Conservation (phyloP, 2,113 vertebrate genomes). For the Nibea coibor region DNA sequence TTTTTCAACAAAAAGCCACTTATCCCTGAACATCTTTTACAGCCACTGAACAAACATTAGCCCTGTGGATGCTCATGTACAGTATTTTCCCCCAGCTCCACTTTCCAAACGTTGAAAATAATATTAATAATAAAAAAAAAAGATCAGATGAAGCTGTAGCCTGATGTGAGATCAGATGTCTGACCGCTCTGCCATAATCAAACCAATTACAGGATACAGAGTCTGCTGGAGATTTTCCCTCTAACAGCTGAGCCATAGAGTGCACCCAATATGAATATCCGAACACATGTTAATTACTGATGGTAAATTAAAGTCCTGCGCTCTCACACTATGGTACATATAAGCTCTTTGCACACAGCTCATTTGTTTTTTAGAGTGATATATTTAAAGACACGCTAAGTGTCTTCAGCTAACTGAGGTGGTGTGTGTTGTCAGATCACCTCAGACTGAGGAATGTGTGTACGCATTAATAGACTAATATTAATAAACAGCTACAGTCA, state of each 20-base stretch:
- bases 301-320: not conserved
- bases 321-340: not conserved
- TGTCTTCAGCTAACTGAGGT: not conserved
- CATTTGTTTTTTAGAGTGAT: not conserved
- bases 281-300: conserved; percentile 19
- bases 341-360: not conserved
- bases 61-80: not conserved
- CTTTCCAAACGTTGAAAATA: not conserved
- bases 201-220: not conserved
- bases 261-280: not conserved
- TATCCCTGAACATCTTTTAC: not conserved
- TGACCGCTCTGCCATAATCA: not conserved
- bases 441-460: not conserved
- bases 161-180: not conserved
- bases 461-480: not conserved
- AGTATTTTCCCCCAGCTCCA: not conserved
- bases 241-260: conserved; percentile 3
- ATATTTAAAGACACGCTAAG: not conserved
- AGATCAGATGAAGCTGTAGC: not conserved
- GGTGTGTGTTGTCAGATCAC: not conserved
- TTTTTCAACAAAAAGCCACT: not conserved
- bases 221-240: not conserved
- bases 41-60: not conserved
- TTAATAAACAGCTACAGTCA: not conserved
- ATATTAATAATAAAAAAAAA: not conserved